Evolutionary conservation across 2,888 invertebrate species (phyloP).

Genomic region (Tinea semifulvella): DNA sequence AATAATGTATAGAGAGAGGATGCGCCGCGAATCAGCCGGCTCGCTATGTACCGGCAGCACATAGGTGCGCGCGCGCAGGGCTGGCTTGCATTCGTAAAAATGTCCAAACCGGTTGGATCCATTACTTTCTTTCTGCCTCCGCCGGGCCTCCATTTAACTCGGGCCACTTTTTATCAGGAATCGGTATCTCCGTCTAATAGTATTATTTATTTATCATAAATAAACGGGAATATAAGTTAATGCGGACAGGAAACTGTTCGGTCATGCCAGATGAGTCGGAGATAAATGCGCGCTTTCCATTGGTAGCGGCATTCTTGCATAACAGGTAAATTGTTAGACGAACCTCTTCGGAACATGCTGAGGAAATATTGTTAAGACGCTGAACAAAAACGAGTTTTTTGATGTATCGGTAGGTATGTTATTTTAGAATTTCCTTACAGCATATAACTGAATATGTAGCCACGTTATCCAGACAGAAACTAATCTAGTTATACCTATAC

Average conservation of each 20-base stretch:
- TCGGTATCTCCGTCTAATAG: conserved; percentile 66
- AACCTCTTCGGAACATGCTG: conserved; percentile 5
- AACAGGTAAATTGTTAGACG: conserved; percentile 26
- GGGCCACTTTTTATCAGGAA: conserved; percentile 66
- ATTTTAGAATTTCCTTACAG: too few species aligned
- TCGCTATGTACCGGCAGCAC: conserved; percentile 56
- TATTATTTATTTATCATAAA: conserved; percentile 68
- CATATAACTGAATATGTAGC: too few species aligned
- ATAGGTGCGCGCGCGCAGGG: conserved; percentile 38
- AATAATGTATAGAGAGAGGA: neutral
- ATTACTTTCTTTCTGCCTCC: conserved; percentile 66
- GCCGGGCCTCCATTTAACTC: conserved; percentile 65
- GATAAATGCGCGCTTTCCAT: conserved; percentile 47
- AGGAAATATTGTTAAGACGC: conserved; percentile 4
- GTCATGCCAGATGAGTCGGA: conserved; percentile 52
- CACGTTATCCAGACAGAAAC: too few species aligned
- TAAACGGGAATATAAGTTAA: conserved; percentile 62
- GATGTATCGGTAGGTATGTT: too few species aligned
- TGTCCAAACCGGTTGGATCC: conserved; percentile 65
- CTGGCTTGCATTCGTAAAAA: conserved; percentile 67
- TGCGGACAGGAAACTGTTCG: conserved; percentile 57
- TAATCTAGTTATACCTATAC: too few species aligned
- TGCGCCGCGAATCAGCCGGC: conserved; percentile 45
- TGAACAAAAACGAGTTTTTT: neutral
- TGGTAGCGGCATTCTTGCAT: conserved; percentile 35